Conservation (phyloP, 1,140 invertebrate species). For the Diprion similis region DNA sequence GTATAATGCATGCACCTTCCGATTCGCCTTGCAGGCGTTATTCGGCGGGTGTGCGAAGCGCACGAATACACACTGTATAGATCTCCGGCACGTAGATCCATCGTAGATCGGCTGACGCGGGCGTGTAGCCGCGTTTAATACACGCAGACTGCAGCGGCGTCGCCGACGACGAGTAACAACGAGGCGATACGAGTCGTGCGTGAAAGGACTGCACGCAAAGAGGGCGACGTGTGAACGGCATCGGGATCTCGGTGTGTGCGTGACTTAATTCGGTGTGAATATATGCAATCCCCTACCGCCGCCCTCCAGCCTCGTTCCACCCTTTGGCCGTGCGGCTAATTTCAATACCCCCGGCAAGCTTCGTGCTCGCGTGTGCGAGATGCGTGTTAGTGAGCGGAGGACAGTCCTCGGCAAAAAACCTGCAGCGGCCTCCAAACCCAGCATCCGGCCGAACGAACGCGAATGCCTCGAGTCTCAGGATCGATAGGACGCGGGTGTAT, state of each 20-base stretch:
- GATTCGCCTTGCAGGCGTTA: slow-evolving; percentile 16
- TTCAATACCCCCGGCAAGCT: slow-evolving; percentile 42
- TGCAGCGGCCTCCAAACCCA: not conserved
- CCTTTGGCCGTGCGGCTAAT: slow-evolving; percentile 38
- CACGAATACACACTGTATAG: not conserved
- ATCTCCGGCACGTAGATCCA: not conserved
- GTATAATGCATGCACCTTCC: slow-evolving; percentile 1
- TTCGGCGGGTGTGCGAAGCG: slow-evolving; percentile 6
- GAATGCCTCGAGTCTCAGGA: too few species aligned
- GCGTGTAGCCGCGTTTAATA: slow-evolving; percentile 9
- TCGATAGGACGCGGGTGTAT: too few species aligned
- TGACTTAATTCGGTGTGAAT: slow-evolving; percentile 50
- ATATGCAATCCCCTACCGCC: slow-evolving; percentile 38
- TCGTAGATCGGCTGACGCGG: slow-evolving; percentile 12
- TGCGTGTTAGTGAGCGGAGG: slow-evolving; percentile 8
- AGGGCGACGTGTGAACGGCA: slow-evolving; percentile 16
- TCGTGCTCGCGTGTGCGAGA: slow-evolving; percentile 23
- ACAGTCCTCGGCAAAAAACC: slow-evolving; percentile 1
- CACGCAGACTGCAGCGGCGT: not conserved
- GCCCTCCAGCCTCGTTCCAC: slow-evolving; percentile 3
- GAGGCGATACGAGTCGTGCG: slow-evolving; percentile 28
- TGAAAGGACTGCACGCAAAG: slow-evolving; percentile 32
- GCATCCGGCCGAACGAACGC: not conserved
- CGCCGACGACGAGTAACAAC: not conserved
- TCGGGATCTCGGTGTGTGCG: slow-evolving; percentile 32